Conservation (phyloP, 2,113 vertebrate genomes). For the Colaptes auratus region DNA sequence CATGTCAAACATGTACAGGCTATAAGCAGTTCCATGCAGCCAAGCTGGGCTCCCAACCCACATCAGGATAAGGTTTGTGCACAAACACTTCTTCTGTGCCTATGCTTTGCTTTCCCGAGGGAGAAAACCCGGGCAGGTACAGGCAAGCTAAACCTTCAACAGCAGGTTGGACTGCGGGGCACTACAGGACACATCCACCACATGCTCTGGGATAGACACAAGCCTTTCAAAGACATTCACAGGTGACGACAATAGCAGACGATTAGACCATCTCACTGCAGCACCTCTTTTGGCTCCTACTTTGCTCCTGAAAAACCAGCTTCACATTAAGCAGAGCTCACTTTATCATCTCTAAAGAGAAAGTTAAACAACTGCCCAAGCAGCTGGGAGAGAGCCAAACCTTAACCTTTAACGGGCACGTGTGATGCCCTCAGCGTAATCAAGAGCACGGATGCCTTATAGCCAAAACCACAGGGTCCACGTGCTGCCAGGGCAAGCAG, state of each 20-base stretch:
- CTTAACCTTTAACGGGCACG: neutral
- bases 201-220: fast-evolving
- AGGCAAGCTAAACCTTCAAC: neutral
- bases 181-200: fast-evolving
- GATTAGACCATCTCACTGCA: neutral
- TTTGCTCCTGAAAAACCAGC: neutral
- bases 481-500: neutral
- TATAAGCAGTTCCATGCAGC: neutral
- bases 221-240: neutral
- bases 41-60: neutral
- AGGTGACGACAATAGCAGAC: neutral
- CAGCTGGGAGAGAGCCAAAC: neutral
- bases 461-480: slow-evolving; percentile 14
- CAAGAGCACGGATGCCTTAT: fast-evolving
- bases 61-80: neutral
- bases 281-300: neutral
- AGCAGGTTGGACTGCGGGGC: neutral
- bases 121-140: neutral
- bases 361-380: neutral
- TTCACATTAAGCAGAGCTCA: neutral
- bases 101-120: neutral
- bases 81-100: neutral
- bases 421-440: neutral
- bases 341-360: neutral
- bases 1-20: neutral